Percentiles rank a stretch among this genome's conserved stretches.
Conservation (phyloP, 2,888 invertebrate species). For the Formica aserva region DNA sequence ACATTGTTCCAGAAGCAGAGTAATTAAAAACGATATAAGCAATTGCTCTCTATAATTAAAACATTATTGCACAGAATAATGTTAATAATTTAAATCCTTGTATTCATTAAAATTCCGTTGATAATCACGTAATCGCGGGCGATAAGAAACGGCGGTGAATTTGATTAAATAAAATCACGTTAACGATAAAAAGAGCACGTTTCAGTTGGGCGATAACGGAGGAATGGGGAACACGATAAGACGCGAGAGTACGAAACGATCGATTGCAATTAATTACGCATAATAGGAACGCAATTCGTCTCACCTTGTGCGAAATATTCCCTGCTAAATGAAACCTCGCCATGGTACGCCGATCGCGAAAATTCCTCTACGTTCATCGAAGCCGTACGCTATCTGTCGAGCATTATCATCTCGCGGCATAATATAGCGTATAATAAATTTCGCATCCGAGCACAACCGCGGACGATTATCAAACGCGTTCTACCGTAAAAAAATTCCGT, state of each 20-base stretch:
- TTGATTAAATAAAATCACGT: constrained; percentile 24
- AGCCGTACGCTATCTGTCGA: neutral
- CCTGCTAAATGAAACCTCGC: constrained; percentile 2
- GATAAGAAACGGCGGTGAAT: neutral
- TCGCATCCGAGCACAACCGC: too few species aligned
- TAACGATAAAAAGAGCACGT: neutral
- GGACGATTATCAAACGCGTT: too few species aligned
- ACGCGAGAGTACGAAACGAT: constrained; percentile 34
- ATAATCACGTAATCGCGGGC: neutral
- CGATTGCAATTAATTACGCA: constrained; percentile 42
- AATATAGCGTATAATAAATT: neutral
- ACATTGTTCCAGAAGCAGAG: neutral
- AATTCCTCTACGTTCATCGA: neutral
- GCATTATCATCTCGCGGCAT: neutral
- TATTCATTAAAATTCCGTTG: constrained; percentile 21
- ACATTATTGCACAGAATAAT: neutral
- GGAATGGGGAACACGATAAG: constrained; percentile 26
- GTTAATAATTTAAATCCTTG: neutral
- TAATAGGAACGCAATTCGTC: constrained; percentile 40
- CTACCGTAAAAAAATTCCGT: neutral
- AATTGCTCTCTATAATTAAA: neutral
- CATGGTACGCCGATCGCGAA: neutral
- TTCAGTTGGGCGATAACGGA: neutral
- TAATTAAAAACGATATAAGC: neutral
- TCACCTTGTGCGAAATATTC: constrained; percentile 40